Evolutionary conservation across 2,888 invertebrate species (phyloP), one percentile per base, ranked within the genome.

Genomic region (Auanema freiburgensis): DNA sequence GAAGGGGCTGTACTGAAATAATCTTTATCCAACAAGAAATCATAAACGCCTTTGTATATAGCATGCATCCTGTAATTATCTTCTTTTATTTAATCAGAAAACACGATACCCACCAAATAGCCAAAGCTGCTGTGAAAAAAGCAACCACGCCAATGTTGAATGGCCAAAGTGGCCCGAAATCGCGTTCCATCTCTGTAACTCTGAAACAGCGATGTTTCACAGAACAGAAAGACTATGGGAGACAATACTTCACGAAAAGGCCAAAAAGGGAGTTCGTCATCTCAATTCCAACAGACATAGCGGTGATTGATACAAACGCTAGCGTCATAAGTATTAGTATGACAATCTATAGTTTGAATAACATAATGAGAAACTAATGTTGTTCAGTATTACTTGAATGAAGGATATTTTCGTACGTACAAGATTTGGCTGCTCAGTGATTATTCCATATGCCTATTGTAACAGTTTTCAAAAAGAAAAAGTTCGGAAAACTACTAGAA

Each of bases 161-260:
- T 46, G 82, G 82, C 82, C 83, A 82, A 49, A 82, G 81, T 41
- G 82, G 82, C 24, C 82, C 82, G 59, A 80, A 78, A 63, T 73
- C 68, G 16, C 69, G 64, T 60, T 82, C 82, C 70, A 82, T 79
- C n/a, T 70, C 59, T 6, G 59, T 59, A 10, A 79, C 71, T 46
- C 79, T 78, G 24, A 62, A 66, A 55, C 4, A 41, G 12, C 21
- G n/a, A 16, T 21, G 40, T 24, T 23, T 40, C 16, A 40, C n/a
- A 12, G 14, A 12, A 12, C 2, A 43, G 18, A n/a, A 57, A 55
- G 8, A 57, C 6, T 3, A 57, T 51, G 24, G 21, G 41, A 2
- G 3, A 33, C 59, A 51, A 51, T 23, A 77, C 77, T 67, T 79
- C 59, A 78, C 59, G 59, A 78, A 67, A 24, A 70, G 62, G 24